phyloP scores from a whole-genome alignment of 2,797 vertebrate species.

The Tenualosa thibaudeaui region DNA sequence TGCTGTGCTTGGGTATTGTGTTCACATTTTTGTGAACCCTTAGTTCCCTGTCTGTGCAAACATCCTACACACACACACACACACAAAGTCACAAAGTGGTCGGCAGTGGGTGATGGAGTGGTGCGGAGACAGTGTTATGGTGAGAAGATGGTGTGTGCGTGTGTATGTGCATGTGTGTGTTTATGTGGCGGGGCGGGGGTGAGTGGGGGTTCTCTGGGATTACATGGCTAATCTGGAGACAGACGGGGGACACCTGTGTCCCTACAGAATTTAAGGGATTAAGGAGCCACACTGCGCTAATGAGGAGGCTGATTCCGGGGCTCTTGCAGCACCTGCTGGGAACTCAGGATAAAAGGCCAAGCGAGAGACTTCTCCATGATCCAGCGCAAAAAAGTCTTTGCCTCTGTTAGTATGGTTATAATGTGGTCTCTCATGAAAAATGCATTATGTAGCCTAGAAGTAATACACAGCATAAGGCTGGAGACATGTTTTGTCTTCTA shows the following conservation, averaged over 20 bases:
- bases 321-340: constrained; percentile 33
- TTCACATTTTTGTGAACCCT: background rate
- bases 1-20: constrained; percentile 1
- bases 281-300: constrained; percentile 67
- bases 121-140: too few species aligned
- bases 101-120: background rate
- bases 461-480: background rate
- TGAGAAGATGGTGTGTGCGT: constrained; percentile 13
- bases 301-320: constrained; percentile 58
- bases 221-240: constrained; percentile 76
- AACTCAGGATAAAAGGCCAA: constrained; percentile 29
- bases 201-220: constrained; percentile 65
- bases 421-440: background rate
- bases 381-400: background rate
- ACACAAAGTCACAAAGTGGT: background rate
- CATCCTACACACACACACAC: background rate
- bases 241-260: constrained; percentile 79
- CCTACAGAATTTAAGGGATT: constrained; percentile 70
- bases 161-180: constrained; percentile 38
- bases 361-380: background rate
- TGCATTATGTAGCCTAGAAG: background rate
- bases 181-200: constrained; percentile 9
- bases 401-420: background rate
- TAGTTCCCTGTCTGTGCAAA: constrained; percentile 9
- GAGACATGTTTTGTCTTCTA: background rate